Percentiles rank a stretch among this genome's conserved stretches.
Conservation (phyloP, 2,113 vertebrate species). For the Dasyprocta punctata region DNA sequence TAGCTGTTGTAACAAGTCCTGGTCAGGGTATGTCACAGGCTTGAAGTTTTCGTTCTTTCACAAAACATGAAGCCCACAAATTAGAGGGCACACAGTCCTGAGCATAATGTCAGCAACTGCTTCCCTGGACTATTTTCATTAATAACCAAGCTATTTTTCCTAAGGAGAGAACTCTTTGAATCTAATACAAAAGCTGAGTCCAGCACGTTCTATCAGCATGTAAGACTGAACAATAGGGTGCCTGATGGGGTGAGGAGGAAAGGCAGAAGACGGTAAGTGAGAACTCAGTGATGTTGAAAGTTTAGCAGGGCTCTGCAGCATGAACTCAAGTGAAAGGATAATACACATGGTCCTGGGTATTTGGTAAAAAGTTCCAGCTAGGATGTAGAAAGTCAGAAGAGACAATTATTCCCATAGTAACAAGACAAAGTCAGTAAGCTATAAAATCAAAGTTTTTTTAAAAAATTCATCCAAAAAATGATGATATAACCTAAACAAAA, state of each 20-base stretch:
- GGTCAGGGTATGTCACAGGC: slow-evolving; percentile 45
- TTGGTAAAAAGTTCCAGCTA: slow-evolving; percentile 11
- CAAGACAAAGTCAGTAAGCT: not conserved
- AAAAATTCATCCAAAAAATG: not conserved
- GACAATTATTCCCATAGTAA: not conserved
- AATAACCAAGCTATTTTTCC: slow-evolving; percentile 49
- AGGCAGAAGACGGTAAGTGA: not conserved
- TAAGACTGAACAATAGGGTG: not conserved
- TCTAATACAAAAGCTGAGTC: slow-evolving; percentile 44
- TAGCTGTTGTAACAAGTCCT: slow-evolving; percentile 56
- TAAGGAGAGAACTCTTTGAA: slow-evolving; percentile 44
- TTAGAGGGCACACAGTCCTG: slow-evolving; percentile 51
- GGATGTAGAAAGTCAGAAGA: not conserved
- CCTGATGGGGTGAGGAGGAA: not conserved
- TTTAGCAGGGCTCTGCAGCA: not conserved
- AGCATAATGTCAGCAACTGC: not conserved
- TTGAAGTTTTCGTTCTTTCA: slow-evolving; percentile 46
- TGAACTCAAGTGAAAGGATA: not conserved
- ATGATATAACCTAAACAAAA: not conserved
- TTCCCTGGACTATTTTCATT: slow-evolving; percentile 53
- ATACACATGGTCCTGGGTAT: not conserved
- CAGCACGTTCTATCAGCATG: not conserved
- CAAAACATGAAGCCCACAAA: slow-evolving; percentile 63
- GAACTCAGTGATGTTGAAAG: not conserved
- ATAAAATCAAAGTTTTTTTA: not conserved